Evolutionary conservation across 2,113 vertebrate genomes (phyloP).

Genomic region (Pagrus major): DNA sequence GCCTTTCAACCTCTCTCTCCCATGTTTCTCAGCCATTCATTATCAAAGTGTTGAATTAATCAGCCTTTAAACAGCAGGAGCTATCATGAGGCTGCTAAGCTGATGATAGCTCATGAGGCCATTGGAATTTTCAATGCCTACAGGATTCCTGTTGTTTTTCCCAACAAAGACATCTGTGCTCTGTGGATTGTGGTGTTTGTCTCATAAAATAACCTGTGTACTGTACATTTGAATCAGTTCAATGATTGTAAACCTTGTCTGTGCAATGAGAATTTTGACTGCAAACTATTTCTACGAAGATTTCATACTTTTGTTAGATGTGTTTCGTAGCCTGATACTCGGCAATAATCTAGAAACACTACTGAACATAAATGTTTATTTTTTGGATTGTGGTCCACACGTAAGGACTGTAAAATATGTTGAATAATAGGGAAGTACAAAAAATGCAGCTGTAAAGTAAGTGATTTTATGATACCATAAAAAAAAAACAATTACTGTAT

Average conservation of each 20-base stretch:
- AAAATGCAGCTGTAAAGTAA: not conserved
- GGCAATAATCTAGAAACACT: not conserved
- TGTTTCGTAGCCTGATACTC: not conserved
- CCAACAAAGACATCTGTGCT: slow-evolving; percentile 45
- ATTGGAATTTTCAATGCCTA: slow-evolving; percentile 53
- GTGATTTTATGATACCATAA: not conserved
- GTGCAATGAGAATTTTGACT: not conserved
- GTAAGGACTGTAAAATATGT: not conserved
- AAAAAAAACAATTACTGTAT: not conserved
- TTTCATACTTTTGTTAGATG: not conserved
- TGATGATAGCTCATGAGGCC: slow-evolving; percentile 29
- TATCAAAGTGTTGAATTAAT: slow-evolving; percentile 81
- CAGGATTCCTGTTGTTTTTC: slow-evolving; percentile 53
- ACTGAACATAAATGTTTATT: not conserved
- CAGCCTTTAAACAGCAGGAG: slow-evolving; percentile 77
- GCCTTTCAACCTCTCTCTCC: slow-evolving; percentile 65
- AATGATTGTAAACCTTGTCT: not conserved
- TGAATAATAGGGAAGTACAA: not conserved
- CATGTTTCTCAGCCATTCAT: slow-evolving; percentile 72
- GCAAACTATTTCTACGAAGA: not conserved
- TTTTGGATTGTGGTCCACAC: not conserved
- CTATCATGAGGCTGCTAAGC: slow-evolving; percentile 62
- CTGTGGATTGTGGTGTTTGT: slow-evolving; percentile 38
- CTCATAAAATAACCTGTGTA: slow-evolving; percentile 29
- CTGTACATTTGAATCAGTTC: slow-evolving; percentile 31